These are phyloP conservation scores for Diabrotica virgifera DNA, from an alignment of 1,140 invertebrate genomes.

Conservation along the genomic window DNA sequence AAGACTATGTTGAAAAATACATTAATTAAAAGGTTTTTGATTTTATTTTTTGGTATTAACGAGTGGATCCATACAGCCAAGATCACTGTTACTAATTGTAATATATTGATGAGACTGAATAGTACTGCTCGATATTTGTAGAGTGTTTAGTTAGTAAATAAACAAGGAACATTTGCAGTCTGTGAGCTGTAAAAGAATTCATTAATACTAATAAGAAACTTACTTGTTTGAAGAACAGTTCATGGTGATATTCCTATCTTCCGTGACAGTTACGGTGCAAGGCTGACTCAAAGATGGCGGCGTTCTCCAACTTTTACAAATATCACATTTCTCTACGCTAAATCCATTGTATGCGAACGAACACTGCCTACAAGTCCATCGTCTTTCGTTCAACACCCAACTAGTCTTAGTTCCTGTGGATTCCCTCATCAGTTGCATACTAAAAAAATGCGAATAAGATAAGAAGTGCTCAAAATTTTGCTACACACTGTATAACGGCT, in stretches of 20 bases:
- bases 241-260: slow-evolving; percentile 48
- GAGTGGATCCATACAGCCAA: too few species aligned
- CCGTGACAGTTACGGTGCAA: slow-evolving; percentile 66
- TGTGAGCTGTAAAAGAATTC: too few species aligned
- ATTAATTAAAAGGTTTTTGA: too few species aligned
- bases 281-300: slow-evolving; percentile 63
- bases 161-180: too few species aligned
- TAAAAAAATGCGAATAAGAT: slow-evolving; percentile 9
- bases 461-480: too few species aligned
- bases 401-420: slow-evolving; percentile 22
- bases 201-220: not conserved
- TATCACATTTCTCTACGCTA: slow-evolving; percentile 73
- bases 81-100: too few species aligned
- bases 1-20: too few species aligned
- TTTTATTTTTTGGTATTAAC: too few species aligned
- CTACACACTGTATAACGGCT: too few species aligned
- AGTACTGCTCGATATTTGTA: too few species aligned
- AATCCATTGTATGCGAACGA: slow-evolving; percentile 84
- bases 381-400: slow-evolving; percentile 53
- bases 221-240: slow-evolving; percentile 8
- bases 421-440: slow-evolving; percentile 35
- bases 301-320: slow-evolving; percentile 66
- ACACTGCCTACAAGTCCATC: slow-evolving; percentile 85
- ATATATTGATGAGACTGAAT: too few species aligned
- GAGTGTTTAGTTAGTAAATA: too few species aligned